Evolutionary conservation across 2,113 vertebrate genomes (phyloP).

Genomic region (Bujurquina vittata): DNA sequence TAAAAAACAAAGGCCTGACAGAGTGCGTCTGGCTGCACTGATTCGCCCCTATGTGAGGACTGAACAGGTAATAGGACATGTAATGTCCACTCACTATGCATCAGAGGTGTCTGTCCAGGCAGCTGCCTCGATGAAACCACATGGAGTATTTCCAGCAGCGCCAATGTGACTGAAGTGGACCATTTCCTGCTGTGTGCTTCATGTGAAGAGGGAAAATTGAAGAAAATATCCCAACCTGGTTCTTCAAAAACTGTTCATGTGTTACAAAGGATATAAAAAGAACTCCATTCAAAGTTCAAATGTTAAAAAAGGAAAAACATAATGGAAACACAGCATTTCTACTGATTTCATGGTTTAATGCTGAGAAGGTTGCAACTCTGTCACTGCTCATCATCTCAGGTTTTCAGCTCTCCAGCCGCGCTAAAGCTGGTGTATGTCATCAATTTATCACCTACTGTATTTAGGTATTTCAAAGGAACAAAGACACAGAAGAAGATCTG

Average conservation of each 20-base stretch:
- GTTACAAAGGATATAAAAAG: not conserved
- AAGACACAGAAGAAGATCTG: not conserved
- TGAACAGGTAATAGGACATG: not conserved
- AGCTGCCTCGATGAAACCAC: not conserved
- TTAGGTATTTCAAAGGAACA: not conserved
- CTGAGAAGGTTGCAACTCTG: not conserved
- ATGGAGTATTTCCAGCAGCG: accelerated
- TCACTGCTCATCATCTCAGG: not conserved
- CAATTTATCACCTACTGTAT: not conserved
- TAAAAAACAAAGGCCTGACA: not conserved
- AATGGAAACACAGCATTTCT: not conserved
- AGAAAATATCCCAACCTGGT: not conserved
- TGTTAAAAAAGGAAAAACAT: not conserved
- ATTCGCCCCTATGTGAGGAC: not conserved
- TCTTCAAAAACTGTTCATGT: not conserved
- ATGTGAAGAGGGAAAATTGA: not conserved
- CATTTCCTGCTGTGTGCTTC: not conserved
- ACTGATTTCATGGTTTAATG: not conserved
- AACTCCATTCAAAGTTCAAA: not conserved
- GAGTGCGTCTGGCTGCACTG: not conserved
- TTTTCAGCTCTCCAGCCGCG: accelerated
- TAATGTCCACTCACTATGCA: not conserved
- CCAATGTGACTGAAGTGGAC: not conserved
- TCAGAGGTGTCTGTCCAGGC: not conserved
- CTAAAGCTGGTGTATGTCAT: accelerated